Conservation (phyloP, 2,797 vertebrate genomes). For the Sternarchorhynchus goeldii region DNA sequence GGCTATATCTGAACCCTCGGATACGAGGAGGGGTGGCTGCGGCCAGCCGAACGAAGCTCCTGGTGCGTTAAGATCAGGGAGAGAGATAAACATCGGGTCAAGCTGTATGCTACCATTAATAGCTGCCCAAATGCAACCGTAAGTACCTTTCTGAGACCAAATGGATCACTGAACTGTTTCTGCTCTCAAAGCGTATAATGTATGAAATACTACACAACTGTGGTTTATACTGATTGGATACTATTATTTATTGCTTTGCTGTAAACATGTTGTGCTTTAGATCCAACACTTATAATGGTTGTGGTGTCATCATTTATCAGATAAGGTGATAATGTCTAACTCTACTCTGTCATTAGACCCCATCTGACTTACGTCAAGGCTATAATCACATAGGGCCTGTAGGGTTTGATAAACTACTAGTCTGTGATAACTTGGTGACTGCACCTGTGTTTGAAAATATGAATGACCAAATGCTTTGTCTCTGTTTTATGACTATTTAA, state of each 20-base stretch:
- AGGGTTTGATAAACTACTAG: too few species aligned
- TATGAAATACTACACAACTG: not conserved
- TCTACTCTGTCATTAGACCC: not conserved
- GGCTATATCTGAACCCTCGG: conserved; percentile 39
- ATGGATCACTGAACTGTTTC: not conserved
- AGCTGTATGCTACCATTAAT: not conserved
- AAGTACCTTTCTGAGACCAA: not conserved
- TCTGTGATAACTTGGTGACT: not conserved
- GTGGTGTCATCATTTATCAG: not conserved
- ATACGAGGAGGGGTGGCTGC: conserved; percentile 33
- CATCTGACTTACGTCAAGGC: not conserved
- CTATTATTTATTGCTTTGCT: not conserved
- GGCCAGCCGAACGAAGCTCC: conserved; percentile 15
- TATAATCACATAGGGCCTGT: not conserved
- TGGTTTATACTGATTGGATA: too few species aligned
- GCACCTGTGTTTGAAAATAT: not conserved
- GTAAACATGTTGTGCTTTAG: not conserved
- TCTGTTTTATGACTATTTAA: too few species aligned
- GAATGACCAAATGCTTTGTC: not conserved
- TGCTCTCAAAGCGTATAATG: not conserved
- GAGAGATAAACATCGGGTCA: not conserved
- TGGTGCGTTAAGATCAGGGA: not conserved
- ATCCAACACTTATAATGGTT: not conserved
- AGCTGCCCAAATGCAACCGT: not conserved
- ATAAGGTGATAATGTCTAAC: not conserved